A percentile compares a stretch with the other conserved stretches of the same genome.
Evolutionary conservation across 2,888 invertebrate genomes (phyloP).

Genomic region (Pammene aurita): DNA sequence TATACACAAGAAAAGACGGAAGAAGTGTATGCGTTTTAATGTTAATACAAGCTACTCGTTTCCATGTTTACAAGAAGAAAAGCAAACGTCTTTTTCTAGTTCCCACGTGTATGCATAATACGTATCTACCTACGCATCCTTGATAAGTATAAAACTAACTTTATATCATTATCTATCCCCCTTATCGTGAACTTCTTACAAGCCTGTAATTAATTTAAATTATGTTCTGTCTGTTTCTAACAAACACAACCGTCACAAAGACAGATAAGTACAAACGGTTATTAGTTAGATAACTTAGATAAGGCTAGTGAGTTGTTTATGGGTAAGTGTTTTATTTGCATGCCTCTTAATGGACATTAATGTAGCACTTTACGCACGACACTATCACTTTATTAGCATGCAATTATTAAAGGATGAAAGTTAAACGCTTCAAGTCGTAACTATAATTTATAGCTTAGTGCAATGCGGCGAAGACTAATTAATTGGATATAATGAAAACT

Average conservation of each 20-base stretch:
- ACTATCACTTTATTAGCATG: slow-evolving; percentile 13
- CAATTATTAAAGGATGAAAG: background rate
- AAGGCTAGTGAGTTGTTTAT: too few relatives aligned
- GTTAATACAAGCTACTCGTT: too few relatives aligned
- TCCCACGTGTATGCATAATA: background rate
- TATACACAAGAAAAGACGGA: too few relatives aligned
- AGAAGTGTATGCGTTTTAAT: too few relatives aligned
- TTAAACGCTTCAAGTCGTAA: background rate
- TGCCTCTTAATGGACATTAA: slow-evolving; percentile 10
- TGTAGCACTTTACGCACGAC: slow-evolving; percentile 39
- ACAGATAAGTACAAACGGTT: too few relatives aligned
- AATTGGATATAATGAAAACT: too few relatives aligned
- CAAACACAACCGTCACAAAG: too few relatives aligned
- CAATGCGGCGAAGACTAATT: background rate
- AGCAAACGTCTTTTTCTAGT: background rate
- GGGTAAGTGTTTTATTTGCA: slow-evolving; percentile 18
- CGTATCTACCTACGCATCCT: background rate
- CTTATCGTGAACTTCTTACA: too few relatives aligned
- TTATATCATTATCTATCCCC: background rate
- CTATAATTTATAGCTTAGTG: background rate
- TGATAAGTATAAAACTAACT: slow-evolving; percentile 31
- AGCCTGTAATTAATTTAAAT: background rate
- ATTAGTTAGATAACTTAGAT: too few relatives aligned
- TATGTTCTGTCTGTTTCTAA: background rate
- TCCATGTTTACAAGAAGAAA: too few relatives aligned